Evolutionary conservation across 1,140 invertebrate genomes (phyloP).

Genomic region (Drosophila ananassae): DNA sequence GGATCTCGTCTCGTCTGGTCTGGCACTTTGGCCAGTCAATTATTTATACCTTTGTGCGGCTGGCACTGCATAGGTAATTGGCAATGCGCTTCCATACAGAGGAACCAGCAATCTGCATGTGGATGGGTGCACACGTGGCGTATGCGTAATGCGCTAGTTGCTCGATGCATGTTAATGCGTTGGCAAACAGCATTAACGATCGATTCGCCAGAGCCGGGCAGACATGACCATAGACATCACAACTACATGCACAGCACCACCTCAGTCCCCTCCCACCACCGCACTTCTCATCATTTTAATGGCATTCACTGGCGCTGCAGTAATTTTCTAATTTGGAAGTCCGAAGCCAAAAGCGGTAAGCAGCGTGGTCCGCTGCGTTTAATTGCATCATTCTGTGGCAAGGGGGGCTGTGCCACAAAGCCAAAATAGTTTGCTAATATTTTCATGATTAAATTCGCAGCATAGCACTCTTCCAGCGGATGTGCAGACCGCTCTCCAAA

Average conservation of each 20-base stretch:
- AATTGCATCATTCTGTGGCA: constrained; percentile 42
- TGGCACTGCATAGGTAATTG: constrained; percentile 65
- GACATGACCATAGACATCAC: constrained; percentile 70
- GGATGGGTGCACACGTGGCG: constrained; percentile 52
- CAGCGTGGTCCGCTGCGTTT: constrained; percentile 49
- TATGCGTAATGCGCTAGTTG: constrained; percentile 60
- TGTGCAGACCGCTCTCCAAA: constrained; percentile 8
- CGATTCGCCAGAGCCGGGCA: constrained; percentile 15
- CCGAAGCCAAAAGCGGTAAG: constrained; percentile 50
- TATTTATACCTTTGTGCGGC: constrained; percentile 72
- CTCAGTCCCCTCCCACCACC: constrained; percentile 11
- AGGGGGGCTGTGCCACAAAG: constrained; percentile 1
- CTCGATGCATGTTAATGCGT: constrained; percentile 66
- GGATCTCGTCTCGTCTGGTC: constrained; percentile 53
- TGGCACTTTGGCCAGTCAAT: constrained; percentile 69
- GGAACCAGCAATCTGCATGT: constrained; percentile 21
- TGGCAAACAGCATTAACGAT: constrained; percentile 69
- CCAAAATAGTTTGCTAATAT: constrained; percentile 48
- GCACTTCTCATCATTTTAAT: constrained; percentile 47
- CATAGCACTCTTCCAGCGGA: constrained; percentile 24
- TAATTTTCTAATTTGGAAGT: constrained; percentile 70
- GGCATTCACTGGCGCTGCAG: constrained; percentile 62
- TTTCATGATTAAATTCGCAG: constrained; percentile 34
- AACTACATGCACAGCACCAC: constrained; percentile 2
- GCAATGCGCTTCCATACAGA: constrained; percentile 11